phyloP scores from a whole-genome alignment of 2,888 invertebrate genomes.

The Spilarctia lutea region DNA sequence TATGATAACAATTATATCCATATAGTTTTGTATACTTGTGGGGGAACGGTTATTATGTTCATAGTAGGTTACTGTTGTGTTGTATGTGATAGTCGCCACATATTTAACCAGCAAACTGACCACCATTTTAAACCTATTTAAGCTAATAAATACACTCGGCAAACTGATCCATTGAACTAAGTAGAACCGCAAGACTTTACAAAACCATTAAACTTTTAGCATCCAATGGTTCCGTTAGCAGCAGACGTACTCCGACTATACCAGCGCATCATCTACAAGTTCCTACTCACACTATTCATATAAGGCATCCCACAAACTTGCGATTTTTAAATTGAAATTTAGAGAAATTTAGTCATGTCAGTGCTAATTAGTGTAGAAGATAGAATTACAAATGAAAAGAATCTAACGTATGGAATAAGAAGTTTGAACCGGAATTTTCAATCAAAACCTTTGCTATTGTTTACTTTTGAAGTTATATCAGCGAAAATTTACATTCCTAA shows the following conservation, averaged over 20 bases:
- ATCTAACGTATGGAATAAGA: no score
- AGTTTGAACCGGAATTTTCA: no score
- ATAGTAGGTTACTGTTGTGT: no score
- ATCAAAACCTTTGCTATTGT: no score
- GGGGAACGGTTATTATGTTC: no score
- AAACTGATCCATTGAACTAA: neutral
- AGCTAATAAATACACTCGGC: neutral
- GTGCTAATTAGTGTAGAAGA: no score
- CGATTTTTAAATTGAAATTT: neutral
- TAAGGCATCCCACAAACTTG: neutral
- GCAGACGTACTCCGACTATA: conserved; percentile 7
- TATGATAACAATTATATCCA: neutral
- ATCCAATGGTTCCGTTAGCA: conserved; percentile 4
- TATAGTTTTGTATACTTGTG: neutral
- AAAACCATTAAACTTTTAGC: conserved; percentile 20
- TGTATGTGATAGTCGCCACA: no score
- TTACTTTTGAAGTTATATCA: no score
- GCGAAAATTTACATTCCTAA: no score
- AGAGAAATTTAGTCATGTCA: no score
- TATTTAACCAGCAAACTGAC: neutral
- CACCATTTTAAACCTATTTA: neutral
- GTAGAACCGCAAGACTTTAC: conserved; percentile 10
- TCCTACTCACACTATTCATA: neutral
- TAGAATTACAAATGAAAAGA: no score
- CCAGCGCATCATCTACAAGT: conserved; percentile 9